Evolutionary conservation across 2,113 vertebrate genomes (phyloP).

Genomic region (Chinchilla lanigera): DNA sequence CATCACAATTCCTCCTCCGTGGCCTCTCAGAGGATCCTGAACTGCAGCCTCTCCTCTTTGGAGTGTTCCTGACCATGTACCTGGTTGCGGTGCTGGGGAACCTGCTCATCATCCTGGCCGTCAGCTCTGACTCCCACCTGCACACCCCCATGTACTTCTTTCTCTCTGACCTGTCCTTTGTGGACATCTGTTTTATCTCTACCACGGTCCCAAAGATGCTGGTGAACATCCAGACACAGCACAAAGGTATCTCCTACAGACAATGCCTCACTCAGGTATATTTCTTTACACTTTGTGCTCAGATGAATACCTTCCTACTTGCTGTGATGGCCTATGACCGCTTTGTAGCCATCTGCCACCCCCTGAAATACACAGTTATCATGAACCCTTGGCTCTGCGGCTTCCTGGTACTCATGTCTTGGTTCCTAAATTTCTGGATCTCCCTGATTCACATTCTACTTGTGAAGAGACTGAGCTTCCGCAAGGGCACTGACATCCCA

Average conservation of each 20-base stretch:
- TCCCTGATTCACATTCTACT: background rate
- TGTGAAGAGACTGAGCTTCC: background rate
- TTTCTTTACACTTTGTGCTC: background rate
- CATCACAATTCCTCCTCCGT: background rate
- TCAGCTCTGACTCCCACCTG: background rate
- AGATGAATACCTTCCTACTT: constrained; percentile 9
- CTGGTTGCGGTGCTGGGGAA: background rate
- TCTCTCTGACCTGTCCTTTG: background rate
- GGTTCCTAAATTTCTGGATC: background rate
- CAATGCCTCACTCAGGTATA: background rate
- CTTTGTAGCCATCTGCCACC: background rate
- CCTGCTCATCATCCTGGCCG: background rate
- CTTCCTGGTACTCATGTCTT: background rate
- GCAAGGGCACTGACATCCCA: background rate
- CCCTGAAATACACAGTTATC: background rate
- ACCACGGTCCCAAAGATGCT: background rate
- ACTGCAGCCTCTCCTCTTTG: background rate
- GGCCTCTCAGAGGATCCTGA: background rate
- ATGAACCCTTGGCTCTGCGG: background rate
- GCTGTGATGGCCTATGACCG: constrained; percentile 25
- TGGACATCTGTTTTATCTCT: background rate
- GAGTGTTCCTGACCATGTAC: background rate
- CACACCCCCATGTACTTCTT: background rate
- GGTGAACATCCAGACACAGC: background rate
- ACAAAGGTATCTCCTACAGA: constrained; percentile 26